Base-by-base conservation (phyloP, 1,140 invertebrate genomes). In the Heliothis virescens region DNA sequence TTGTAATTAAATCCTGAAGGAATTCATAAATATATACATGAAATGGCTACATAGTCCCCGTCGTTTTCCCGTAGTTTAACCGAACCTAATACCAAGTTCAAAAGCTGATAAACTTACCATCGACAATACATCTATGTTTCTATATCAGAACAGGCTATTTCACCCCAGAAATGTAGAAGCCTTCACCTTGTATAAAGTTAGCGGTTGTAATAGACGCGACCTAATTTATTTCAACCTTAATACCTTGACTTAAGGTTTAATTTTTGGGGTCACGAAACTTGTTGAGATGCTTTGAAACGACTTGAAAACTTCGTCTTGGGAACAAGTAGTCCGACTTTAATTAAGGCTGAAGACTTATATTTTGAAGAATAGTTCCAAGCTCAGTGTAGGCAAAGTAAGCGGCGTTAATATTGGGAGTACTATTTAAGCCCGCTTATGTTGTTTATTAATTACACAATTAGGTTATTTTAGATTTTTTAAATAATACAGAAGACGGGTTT, bases 181-280 rank as follows among this genome's bases (percentile, higher is more conserved):
- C 34, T 41, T 41, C 34, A 41, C 34, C 34, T 41, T 41, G 34
- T 41, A 41, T 41, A 41, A 41, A 41, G 34, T 5, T 41, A 41
- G 0, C 63, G n/a, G 41, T 65, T 65, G 18, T 18, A 65, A 21
- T 67, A 21, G 10, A 48, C 48, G 41, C 1, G 63, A 67, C 63
- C 41, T 67, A 67, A 67, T 48, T 67, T 60, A 18, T 50, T 57
- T n/a, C 41, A 67, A 21, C 63, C 13, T 67, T 41, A 41, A 41
- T 41, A 41, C 63, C 18, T 16, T 18, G 41, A 48, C 34, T 48
- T 67, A 67, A 67, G 63, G 10, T 41, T 67, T 48, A 41, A 48
- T 67, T 67, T 67, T 67, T 48, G 63, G 63, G 63, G 10, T 41
- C 41, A 41, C 41, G 41, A 16, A 67, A 67, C n/a, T 67, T 67